Percentiles rank a stretch among this genome's conserved stretches.
Conservation (phyloP, 1,140 invertebrate species). For the Coelopa frigida region DNA sequence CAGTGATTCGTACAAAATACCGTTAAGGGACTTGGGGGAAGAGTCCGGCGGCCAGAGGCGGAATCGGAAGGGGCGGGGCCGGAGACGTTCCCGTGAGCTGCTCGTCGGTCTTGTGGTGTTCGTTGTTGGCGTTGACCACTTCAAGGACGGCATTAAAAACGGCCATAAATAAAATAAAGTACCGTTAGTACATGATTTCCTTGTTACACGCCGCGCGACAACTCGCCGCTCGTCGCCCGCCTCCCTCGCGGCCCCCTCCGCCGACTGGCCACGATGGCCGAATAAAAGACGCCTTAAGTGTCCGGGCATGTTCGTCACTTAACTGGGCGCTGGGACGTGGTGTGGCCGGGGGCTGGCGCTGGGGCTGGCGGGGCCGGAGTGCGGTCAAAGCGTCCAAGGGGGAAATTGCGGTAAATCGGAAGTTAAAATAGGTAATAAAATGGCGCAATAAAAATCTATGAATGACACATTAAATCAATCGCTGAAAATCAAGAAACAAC, state of each 20-base stretch:
- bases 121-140: too few relatives aligned
- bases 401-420: slow-evolving; percentile 46
- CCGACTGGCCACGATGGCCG: too few relatives aligned
- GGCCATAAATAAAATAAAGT: slow-evolving; percentile 45
- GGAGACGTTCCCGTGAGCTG: too few relatives aligned
- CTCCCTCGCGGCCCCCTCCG: neutral
- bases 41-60: too few relatives aligned
- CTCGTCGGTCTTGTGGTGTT: too few relatives aligned
- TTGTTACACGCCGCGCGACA: slow-evolving; percentile 25
- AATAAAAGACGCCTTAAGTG: too few relatives aligned
- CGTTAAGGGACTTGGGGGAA: too few relatives aligned
- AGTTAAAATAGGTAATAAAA: slow-evolving; percentile 45
- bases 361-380: slow-evolving; percentile 37
- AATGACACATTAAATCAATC: slow-evolving; percentile 47
- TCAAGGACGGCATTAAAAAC: slow-evolving; percentile 45
- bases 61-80: too few relatives aligned
- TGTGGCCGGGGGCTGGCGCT: slow-evolving; percentile 11
- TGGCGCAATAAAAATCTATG: slow-evolving; percentile 44
- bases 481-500: slow-evolving; percentile 27
- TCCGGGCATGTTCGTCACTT: neutral
- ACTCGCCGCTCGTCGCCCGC: slow-evolving; percentile 2
- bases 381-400: slow-evolving; percentile 44
- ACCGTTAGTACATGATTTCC: slow-evolving; percentile 44
- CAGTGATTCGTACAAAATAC: too few relatives aligned
- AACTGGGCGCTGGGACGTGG: neutral